phyloP scores from a whole-genome alignment of 35 echinoderm and acorn worm genomes.

The Ophiothrix spiculata region DNA sequence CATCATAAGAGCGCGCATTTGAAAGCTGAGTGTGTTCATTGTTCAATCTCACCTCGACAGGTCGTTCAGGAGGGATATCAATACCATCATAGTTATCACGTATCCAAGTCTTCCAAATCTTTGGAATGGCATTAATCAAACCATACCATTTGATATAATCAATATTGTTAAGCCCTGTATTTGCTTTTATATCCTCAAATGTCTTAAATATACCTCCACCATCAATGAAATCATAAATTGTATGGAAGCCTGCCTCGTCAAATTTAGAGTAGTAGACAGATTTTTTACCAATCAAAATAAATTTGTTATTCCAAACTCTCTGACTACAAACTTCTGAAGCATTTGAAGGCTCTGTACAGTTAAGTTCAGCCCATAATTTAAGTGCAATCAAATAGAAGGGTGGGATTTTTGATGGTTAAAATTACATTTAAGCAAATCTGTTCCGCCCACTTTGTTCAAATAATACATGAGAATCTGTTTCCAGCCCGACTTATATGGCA shows the following conservation, averaged over 20 bases:
- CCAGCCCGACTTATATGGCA: not conserved
- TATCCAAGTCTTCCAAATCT: not conserved
- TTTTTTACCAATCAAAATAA: not conserved
- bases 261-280: not conserved
- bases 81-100: not conserved
- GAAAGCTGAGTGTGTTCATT: not conserved
- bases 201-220: not conserved
- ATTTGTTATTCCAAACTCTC: not conserved
- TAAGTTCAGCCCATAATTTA: constrained; percentile 2
- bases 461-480: not conserved
- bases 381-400: not conserved
- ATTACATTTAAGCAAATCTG: constrained; percentile 3
- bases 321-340: not conserved
- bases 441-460: not conserved
- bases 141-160: constrained; percentile 1
- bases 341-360: not conserved
- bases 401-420: not conserved
- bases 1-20: too few relatives aligned
- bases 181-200: not conserved
- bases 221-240: constrained; percentile 10
- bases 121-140: not conserved
- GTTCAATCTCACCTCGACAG: not conserved
- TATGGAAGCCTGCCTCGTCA: not conserved
- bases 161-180: not conserved
- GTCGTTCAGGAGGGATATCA: not conserved